These are phyloP conservation scores for Sarcoramphus papa DNA, from an alignment of 2,797 vertebrate species.

Conservation along the genomic window DNA sequence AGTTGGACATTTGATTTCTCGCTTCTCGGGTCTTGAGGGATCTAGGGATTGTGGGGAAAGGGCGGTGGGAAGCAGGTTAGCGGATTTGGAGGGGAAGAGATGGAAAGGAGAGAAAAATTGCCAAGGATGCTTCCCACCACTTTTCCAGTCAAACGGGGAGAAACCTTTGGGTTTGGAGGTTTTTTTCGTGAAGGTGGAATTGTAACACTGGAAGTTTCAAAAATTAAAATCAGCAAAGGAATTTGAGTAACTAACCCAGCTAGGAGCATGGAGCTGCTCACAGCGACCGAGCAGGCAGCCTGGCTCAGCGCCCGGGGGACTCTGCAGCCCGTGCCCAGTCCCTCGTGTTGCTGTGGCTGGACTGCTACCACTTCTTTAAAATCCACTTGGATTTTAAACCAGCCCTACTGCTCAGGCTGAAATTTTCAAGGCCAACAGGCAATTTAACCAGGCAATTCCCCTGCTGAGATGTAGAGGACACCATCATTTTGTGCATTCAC, in stretches of 20 bases:
- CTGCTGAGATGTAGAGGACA: background rate
- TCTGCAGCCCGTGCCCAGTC: background rate
- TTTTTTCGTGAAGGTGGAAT: background rate
- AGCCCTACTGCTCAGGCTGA: background rate
- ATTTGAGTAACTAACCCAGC: background rate
- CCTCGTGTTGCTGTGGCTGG: accelerated
- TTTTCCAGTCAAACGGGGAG: background rate
- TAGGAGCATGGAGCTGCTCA: accelerated
- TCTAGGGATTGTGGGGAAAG: conserved; percentile 71
- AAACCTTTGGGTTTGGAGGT: background rate
- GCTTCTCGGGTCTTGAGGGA: conserved; percentile 88
- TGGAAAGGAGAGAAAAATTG: background rate
- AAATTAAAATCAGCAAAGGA: background rate
- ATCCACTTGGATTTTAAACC: background rate
- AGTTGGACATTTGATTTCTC: conserved; percentile 97
- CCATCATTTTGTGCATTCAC: background rate
- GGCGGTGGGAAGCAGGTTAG: background rate
- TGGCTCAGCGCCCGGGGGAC: accelerated
- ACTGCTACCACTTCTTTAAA: background rate
- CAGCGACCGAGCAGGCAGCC: accelerated
- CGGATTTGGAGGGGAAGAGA: background rate
- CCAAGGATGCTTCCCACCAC: accelerated
- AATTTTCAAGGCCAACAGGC: background rate
- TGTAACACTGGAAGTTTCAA: background rate
- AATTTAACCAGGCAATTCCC: background rate